Conservation (phyloP, 2,797 vertebrate genomes). For the Odontamblyopus rebecca region DNA sequence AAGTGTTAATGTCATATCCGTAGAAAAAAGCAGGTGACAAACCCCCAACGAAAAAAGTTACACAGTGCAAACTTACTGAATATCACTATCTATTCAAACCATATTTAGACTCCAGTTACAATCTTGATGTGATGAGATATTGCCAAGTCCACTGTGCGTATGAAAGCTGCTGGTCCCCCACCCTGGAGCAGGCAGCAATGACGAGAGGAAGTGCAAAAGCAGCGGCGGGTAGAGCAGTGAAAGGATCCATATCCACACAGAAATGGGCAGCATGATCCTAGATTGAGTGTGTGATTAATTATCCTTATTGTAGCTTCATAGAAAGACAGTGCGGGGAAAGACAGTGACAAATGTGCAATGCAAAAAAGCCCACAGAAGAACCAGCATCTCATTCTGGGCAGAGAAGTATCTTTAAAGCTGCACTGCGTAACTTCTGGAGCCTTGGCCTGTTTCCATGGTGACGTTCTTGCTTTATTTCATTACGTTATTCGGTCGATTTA, state of each 20-base stretch:
- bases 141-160: too few relatives aligned
- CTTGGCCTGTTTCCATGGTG: too few relatives aligned
- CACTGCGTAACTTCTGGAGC: too few relatives aligned
- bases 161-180: slow-evolving; percentile 1
- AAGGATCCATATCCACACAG: background rate
- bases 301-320: slow-evolving; percentile 45
- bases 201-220: slow-evolving; percentile 27
- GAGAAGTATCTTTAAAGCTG: background rate
- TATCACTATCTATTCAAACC: too few relatives aligned
- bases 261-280: slow-evolving; percentile 12
- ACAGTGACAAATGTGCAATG: slow-evolving; percentile 14
- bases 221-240: slow-evolving; percentile 28
- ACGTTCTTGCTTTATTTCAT: too few relatives aligned
- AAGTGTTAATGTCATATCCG: too few relatives aligned
- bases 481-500: too few relatives aligned
- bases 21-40: too few relatives aligned
- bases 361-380: slow-evolving; percentile 7
- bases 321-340: slow-evolving; percentile 23
- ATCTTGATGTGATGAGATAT: too few relatives aligned
- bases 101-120: too few relatives aligned
- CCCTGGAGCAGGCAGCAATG: slow-evolving; percentile 18
- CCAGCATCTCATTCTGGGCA: slow-evolving; percentile 28
- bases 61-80: too few relatives aligned
- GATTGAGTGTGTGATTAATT: slow-evolving; percentile 64
- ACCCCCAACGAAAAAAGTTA: too few relatives aligned